A percentile compares a stretch with the other conserved stretches of the same genome.
Conservation (phyloP, 2,888 invertebrate species). For the Nebria brevicollis region DNA sequence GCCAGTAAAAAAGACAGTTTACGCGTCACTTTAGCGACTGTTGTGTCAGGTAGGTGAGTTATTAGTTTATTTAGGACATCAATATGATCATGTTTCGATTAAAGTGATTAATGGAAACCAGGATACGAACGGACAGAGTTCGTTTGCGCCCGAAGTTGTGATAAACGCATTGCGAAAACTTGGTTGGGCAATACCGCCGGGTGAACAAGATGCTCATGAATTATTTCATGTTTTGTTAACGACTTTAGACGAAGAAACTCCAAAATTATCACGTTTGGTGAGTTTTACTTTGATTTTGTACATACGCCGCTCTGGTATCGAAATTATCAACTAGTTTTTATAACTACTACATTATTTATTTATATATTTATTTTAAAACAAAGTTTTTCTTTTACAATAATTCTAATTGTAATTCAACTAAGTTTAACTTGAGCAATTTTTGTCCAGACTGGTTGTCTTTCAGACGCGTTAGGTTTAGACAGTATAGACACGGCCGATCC, state of each 20-base stretch:
- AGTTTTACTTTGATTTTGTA: not conserved
- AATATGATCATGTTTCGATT: slow-evolving; percentile 53
- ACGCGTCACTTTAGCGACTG: slow-evolving; percentile 77
- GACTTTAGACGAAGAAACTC: slow-evolving; percentile 89
- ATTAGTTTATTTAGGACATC: slow-evolving; percentile 46
- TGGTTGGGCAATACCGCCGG: slow-evolving; percentile 88
- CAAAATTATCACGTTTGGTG: slow-evolving; percentile 67
- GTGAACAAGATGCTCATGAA: slow-evolving; percentile 96
- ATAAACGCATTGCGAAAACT: slow-evolving; percentile 78
- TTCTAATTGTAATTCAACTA: not conserved
- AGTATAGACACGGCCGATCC: slow-evolving; percentile 65
- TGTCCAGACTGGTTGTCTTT: slow-evolving; percentile 74
- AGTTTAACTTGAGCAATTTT: slow-evolving; percentile 22
- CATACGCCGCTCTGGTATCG: not conserved
- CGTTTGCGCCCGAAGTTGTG: slow-evolving; percentile 73
- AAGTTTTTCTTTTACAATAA: too few species aligned
- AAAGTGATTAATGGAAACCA: slow-evolving; percentile 79
- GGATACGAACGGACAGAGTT: slow-evolving; percentile 71
- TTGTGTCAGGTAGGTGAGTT: slow-evolving; percentile 72
- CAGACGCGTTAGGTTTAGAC: slow-evolving; percentile 72
- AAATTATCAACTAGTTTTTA: slow-evolving; percentile 13
- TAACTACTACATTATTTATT: too few species aligned
- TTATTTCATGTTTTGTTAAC: slow-evolving; percentile 87
- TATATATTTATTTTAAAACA: too few species aligned
- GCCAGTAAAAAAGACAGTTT: slow-evolving; percentile 75